These are phyloP conservation scores for Horisme vitalbata DNA, from an alignment of 2,888 invertebrate genomes.

Conservation along the genomic window DNA sequence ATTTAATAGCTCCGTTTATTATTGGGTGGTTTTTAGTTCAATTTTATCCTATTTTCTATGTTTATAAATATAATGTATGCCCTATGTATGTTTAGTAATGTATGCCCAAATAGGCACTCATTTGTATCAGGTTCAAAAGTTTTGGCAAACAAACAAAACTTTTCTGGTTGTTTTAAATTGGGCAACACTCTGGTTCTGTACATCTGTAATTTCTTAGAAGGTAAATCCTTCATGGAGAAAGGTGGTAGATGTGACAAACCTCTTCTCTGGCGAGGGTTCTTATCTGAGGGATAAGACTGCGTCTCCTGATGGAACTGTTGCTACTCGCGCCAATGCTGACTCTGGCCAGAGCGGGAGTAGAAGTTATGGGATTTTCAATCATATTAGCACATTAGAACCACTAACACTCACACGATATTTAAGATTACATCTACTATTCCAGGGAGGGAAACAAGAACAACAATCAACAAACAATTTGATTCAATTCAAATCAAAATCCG, in stretches of 20 bases:
- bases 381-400: slow-evolving; percentile 44
- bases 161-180: no score
- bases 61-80: no score
- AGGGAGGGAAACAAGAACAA: not conserved
- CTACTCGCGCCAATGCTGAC: slow-evolving; percentile 69
- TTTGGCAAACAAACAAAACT: no score
- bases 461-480: not conserved
- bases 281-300: slow-evolving; percentile 63
- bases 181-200: no score
- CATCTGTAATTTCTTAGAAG: no score
- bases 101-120: no score
- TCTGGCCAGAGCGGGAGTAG: slow-evolving; percentile 55
- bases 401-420: not conserved
- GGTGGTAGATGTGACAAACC: slow-evolving; percentile 43
- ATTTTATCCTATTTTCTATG: no score
- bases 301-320: slow-evolving; percentile 55
- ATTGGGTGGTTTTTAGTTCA: no score
- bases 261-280: slow-evolving; percentile 52
- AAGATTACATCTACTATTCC: not conserved
- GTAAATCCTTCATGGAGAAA: no score
- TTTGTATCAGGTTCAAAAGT: no score
- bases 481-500: slow-evolving; percentile 2
- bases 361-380: slow-evolving; percentile 62
- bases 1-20: no score
- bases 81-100: no score